Conservation (phyloP, 2,113 vertebrate genomes). For the Halcyon senegalensis region DNA sequence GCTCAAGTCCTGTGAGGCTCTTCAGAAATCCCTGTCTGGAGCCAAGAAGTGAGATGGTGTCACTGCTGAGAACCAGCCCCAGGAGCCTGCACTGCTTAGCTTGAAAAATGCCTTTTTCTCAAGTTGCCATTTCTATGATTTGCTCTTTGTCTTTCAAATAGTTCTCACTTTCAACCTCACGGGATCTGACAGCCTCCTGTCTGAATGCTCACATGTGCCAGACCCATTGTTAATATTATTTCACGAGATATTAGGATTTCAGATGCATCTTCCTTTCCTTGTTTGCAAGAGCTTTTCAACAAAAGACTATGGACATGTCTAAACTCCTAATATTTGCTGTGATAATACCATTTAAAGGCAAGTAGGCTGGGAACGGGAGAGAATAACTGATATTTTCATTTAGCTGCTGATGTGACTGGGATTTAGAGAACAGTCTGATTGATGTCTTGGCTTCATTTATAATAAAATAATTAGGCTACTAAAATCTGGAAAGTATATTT, state of each 20-base stretch:
- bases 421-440: constrained; percentile 67
- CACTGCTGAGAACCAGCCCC: not conserved
- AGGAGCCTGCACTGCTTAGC: not conserved
- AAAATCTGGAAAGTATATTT: constrained; percentile 74
- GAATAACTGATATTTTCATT: constrained; percentile 71
- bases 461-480: constrained; percentile 73
- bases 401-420: constrained; percentile 53
- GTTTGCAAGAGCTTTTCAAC: constrained; percentile 54
- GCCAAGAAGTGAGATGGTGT: not conserved
- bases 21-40: not conserved
- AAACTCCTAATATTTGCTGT: constrained; percentile 67
- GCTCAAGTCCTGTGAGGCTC: not conserved
- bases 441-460: constrained; percentile 65
- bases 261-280: constrained; percentile 49
- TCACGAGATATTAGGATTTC: constrained; percentile 63
- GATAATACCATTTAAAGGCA: constrained; percentile 71
- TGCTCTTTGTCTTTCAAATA: constrained; percentile 53
- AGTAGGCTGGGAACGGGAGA: constrained; percentile 53
- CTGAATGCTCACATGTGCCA: not conserved
- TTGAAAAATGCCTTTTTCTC: not conserved
- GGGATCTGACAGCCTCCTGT: constrained; percentile 30
- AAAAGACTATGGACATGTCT: constrained; percentile 61
- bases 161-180: not conserved
- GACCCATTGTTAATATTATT: constrained; percentile 47
- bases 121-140: constrained; percentile 14